Evolutionary conservation across 2,797 vertebrate genomes (phyloP).

Genomic region (Rhinatrema bivittatum): DNA sequence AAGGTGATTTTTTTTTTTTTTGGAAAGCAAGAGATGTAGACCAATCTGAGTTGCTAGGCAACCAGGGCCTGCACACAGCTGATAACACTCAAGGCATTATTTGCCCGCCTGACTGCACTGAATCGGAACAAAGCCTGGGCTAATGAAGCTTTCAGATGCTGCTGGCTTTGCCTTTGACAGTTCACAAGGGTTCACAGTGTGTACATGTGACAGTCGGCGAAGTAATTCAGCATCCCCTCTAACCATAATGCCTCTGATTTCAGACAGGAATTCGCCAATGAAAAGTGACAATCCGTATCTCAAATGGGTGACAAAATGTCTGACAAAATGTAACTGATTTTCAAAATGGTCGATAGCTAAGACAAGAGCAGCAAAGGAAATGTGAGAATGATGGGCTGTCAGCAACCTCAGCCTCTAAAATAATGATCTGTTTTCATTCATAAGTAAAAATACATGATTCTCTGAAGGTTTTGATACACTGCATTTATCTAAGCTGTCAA

Average conservation of each 20-base stretch:
- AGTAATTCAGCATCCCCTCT: slow-evolving; percentile 6
- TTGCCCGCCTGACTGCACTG: slow-evolving; percentile 61
- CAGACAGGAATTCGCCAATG: background rate
- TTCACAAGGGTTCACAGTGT: slow-evolving; percentile 18
- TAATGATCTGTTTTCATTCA: too few species aligned
- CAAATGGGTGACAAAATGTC: slow-evolving; percentile 1
- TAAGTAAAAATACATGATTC: too few species aligned
- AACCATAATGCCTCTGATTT: slow-evolving; percentile 1
- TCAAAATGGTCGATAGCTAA: background rate
- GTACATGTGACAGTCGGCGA: slow-evolving; percentile 12
- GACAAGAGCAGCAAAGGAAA: background rate
- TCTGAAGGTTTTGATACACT: too few species aligned
- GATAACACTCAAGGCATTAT: slow-evolving; percentile 79
- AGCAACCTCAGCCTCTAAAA: too few species aligned
- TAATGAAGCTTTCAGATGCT: slow-evolving; percentile 38
- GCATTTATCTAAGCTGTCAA: too few species aligned
- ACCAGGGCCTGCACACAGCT: slow-evolving; percentile 78
- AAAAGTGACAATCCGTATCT: background rate
- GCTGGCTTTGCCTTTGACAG: slow-evolving; percentile 19
- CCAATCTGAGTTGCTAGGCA: slow-evolving; percentile 83
- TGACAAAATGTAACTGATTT: background rate
- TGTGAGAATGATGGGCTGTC: too few species aligned
- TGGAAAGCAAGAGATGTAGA: slow-evolving; percentile 28
- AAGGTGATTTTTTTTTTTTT: slow-evolving; percentile 35
- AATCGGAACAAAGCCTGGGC: slow-evolving; percentile 45